Evolutionary conservation across 2,797 vertebrate species (phyloP).

Genomic region (Tarsius wallacei): DNA sequence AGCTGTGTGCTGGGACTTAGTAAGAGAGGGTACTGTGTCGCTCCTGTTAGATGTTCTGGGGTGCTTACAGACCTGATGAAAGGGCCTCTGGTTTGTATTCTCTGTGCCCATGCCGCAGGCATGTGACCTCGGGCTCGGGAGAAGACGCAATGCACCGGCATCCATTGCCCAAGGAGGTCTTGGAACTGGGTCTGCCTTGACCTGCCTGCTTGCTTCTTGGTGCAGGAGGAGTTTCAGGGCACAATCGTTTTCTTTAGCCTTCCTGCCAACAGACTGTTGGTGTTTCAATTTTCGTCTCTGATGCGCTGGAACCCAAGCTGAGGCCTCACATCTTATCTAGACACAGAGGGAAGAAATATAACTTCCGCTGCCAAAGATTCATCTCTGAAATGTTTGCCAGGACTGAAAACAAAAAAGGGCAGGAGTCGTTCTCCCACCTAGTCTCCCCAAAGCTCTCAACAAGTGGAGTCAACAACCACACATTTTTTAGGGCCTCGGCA

Average conservation of each 20-base stretch:
- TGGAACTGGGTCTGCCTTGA: not conserved
- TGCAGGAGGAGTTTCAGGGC: not conserved
- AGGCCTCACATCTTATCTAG: not conserved
- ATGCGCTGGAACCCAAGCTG: not conserved
- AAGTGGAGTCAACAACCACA: not conserved
- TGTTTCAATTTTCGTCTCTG: not conserved
- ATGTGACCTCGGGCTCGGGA: not conserved
- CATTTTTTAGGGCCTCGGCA: not conserved
- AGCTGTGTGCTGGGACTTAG: not conserved
- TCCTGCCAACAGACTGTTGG: too few species aligned
- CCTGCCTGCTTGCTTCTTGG: not conserved
- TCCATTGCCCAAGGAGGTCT: not conserved
- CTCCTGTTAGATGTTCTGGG: not conserved
- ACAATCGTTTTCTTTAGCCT: not conserved
- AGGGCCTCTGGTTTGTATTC: not conserved
- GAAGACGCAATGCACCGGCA: not conserved
- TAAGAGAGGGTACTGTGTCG: not conserved
- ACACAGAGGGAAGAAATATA: not conserved
- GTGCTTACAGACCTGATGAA: not conserved
- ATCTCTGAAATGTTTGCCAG: not conserved
- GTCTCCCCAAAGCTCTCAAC: not conserved
- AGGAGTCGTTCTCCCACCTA: not conserved
- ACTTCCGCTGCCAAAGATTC: not conserved
- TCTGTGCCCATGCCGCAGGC: not conserved
- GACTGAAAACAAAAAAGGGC: constrained; percentile 5